A percentile compares a stretch with the other conserved stretches of the same genome.
phyloP scores from a whole-genome alignment of 2,888 invertebrate species.

The Conomelus anceps region DNA sequence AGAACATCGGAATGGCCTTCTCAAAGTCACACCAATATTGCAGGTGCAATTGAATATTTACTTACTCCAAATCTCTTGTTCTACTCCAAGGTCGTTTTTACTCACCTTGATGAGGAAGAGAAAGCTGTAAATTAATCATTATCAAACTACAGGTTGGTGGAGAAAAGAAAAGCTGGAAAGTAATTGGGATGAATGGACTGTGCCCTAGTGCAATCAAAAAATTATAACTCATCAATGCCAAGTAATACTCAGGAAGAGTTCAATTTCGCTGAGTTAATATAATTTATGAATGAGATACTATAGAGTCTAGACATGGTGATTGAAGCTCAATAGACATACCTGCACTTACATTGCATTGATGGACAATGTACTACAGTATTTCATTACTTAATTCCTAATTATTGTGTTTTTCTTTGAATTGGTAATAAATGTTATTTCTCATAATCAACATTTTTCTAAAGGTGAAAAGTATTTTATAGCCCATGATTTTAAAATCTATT shows the following conservation, averaged over 20 bases:
- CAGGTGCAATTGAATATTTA: not conserved
- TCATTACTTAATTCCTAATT: too few species aligned
- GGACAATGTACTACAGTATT: too few species aligned
- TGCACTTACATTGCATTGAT: too few species aligned
- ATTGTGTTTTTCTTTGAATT: too few species aligned
- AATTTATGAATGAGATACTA: not conserved
- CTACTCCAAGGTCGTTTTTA: not conserved
- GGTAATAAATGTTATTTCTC: too few species aligned
- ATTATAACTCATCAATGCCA: not conserved
- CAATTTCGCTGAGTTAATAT: not conserved
- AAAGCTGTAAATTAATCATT: not conserved
- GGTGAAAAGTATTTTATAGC: too few species aligned
- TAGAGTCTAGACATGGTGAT: not conserved
- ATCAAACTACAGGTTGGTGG: not conserved
- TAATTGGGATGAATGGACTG: not conserved
- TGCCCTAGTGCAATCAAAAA: not conserved
- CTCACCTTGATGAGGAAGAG: not conserved
- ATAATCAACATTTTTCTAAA: too few species aligned
- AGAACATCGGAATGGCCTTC: not conserved
- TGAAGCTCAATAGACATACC: not conserved
- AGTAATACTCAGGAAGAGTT: not conserved
- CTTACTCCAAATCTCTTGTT: not conserved
- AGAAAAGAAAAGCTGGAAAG: not conserved
- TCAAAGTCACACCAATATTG: not conserved
- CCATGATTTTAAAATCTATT: too few species aligned